Evolutionary conservation across 2,113 vertebrate species (phyloP), one percentile per base, ranked within the genome.

Genomic region (Sterrhoptilus dennistouni): DNA sequence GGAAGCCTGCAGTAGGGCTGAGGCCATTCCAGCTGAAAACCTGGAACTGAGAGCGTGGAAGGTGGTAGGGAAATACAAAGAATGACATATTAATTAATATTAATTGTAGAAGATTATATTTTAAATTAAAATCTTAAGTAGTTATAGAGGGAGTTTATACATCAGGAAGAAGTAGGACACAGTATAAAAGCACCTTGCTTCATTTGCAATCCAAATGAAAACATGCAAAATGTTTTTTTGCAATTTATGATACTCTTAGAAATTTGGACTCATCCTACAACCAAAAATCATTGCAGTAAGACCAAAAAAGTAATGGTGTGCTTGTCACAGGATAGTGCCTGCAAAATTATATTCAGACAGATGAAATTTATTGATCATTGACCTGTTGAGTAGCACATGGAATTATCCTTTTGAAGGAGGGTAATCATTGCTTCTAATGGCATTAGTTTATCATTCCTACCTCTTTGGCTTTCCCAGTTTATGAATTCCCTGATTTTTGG

Each of bases 1-100:
- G 91, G 84, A 92, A 87, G 56, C 84, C 90, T 90, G 82, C 40
- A 87, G 87, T 68, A 71, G 57, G 75, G 75, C 91, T 95, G 72
- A 33, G 72, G 84, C 91, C 47, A 52, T 91, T 95, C 53, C 84
- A 89, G 47, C 85, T 95, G 85, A 81, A 94, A 97, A 94, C 66
- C 75, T 96, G 80, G 45, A 93, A 52, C 61, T 90, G 59, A 69
- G 79, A 94, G 95, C 14, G 17, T 75, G 88, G 77, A 88, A 90
- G 42, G 71, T 45, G 95, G 13, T 31, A 42, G 40, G 61, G 79
- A 54, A 88, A 14, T 14, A 78, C 63, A 77, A 64, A 29, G 47
- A 57, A 82, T 11, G 31, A 35, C 18, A 3, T 35, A 66, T 87
- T 83, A 93, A 92, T 90, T 52, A 96, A 87, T 83, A 80, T 45